phyloP scores from a whole-genome alignment of 2,113 vertebrate genomes.

The Corythaixoides concolor region DNA sequence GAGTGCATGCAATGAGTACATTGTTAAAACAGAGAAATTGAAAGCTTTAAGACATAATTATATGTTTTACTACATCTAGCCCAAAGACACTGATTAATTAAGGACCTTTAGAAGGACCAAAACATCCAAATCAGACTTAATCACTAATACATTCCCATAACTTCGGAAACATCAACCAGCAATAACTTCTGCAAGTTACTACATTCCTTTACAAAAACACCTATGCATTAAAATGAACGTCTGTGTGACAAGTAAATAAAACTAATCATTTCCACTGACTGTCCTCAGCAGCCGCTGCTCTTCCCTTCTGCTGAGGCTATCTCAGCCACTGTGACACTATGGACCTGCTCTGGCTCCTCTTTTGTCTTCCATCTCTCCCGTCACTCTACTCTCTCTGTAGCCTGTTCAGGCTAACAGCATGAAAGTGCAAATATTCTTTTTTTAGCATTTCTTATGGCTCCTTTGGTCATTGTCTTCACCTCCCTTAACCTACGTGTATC shows the following conservation, averaged over 20 bases:
- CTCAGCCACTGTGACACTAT: neutral
- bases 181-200: neutral
- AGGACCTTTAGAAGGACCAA: neutral
- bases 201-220: neutral
- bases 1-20: neutral
- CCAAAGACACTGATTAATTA: neutral
- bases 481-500: neutral
- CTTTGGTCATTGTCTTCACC: neutral
- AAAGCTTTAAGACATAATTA: neutral
- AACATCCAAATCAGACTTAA: neutral
- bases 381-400: neutral
- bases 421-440: accelerated
- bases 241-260: neutral
- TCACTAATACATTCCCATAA: neutral
- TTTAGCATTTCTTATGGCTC: neutral
- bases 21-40: neutral
- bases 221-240: neutral
- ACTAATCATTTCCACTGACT: neutral
- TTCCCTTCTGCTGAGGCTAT: neutral
- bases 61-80: neutral
- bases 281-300: neutral
- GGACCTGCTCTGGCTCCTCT: neutral
- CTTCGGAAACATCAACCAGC: neutral
- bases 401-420: neutral
- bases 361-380: neutral